Evolutionary conservation across 35 echinoderm and acorn worm species (phyloP).

Genomic region (Ophioderma brevispina): DNA sequence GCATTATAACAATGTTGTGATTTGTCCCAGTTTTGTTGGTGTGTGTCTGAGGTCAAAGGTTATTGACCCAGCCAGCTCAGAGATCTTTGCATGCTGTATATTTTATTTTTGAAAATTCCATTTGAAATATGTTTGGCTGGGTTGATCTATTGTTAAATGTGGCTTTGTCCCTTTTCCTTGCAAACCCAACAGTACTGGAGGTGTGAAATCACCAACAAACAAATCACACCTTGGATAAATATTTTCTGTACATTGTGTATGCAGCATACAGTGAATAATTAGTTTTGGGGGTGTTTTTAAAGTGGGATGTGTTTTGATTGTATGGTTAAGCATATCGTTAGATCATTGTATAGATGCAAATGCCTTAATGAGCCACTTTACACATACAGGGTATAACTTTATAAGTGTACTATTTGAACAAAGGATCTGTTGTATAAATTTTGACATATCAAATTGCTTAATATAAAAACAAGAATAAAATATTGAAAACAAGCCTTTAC

Average conservation of each 20-base stretch:
- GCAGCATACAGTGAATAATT: not conserved
- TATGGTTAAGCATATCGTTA: not conserved
- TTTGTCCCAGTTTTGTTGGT: not conserved
- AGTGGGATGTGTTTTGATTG: not conserved
- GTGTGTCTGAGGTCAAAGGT: not conserved
- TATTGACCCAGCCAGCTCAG: not conserved
- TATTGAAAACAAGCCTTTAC: not conserved
- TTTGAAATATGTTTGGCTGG: not conserved
- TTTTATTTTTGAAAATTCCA: not conserved
- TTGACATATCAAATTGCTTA: not conserved
- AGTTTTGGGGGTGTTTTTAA: not conserved
- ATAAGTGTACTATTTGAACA: not conserved
- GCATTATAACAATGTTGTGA: not conserved
- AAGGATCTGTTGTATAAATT: not conserved
- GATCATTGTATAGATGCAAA: not conserved
- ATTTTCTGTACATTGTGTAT: not conserved
- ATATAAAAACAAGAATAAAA: not conserved
- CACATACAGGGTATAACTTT: not conserved
- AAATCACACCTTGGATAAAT: constrained; percentile 7
- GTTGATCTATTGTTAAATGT: not conserved
- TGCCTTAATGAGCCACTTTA: not conserved
- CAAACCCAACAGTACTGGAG: not conserved
- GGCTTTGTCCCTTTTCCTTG: not conserved
- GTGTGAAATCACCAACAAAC: constrained; percentile 4
- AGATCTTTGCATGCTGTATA: not conserved